Conservation (phyloP, 1,140 invertebrate genomes). For the Oryctes rhinoceros region DNA sequence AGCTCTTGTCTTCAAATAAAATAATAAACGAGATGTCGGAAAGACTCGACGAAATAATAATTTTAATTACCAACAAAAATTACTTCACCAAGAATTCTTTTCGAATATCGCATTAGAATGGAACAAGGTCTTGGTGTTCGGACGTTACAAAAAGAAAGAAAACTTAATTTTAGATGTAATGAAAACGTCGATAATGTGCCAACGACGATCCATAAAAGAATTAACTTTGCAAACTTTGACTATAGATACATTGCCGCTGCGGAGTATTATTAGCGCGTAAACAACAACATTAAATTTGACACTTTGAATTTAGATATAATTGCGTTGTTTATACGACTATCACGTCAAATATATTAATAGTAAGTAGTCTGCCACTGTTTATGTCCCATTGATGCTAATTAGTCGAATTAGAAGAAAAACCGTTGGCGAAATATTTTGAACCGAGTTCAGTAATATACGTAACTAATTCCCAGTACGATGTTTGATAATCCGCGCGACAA, state of each 20-base stretch:
- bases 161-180: background rate
- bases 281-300: too few species aligned
- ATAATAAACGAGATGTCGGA: background rate
- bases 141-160: background rate
- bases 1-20: background rate
- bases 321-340: background rate
- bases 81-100: background rate
- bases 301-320: background rate
- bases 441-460: background rate
- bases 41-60: background rate
- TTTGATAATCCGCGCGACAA: background rate
- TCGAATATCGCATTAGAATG: background rate
- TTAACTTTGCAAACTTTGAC: too few species aligned
- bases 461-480: background rate
- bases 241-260: too few species aligned
- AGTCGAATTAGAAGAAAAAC: background rate
- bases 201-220: too few species aligned
- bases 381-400: conserved; percentile 4
- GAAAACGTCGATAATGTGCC: background rate
- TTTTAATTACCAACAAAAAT: conserved; percentile 20
- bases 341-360: background rate
- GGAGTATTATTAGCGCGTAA: too few species aligned
- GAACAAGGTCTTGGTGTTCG: background rate
- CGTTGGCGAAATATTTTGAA: background rate
- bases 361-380: conserved; percentile 9